These are phyloP conservation scores for Nymphalis io DNA, from an alignment of 1,140 invertebrate species.

Conservation along the genomic window DNA sequence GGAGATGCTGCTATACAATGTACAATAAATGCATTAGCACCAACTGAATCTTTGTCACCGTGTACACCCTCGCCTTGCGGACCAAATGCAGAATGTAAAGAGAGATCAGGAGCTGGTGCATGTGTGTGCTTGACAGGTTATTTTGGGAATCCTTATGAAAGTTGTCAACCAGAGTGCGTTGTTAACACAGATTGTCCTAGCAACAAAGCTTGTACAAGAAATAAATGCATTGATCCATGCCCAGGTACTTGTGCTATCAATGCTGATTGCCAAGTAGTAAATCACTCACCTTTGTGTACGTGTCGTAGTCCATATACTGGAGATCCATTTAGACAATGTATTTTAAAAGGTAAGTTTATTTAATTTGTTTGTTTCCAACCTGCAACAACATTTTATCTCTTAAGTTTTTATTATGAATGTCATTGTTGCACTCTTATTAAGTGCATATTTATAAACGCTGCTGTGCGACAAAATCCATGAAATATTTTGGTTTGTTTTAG, in stretches of 20 bases:
- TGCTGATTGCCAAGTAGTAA: constrained; percentile 87
- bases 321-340: constrained; percentile 85
- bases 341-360: constrained; percentile 47
- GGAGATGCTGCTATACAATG: constrained; percentile 84
- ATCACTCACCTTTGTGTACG: constrained; percentile 89
- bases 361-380: not conserved
- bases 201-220: constrained; percentile 85
- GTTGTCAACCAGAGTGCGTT: constrained; percentile 80
- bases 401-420: not conserved
- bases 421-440: too few relatives aligned
- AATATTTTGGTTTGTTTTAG: constrained; percentile 48
- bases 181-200: constrained; percentile 83
- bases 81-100: constrained; percentile 82
- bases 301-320: constrained; percentile 87
- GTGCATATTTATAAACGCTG: too few relatives aligned
- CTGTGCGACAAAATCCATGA: too few relatives aligned
- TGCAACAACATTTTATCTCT: not conserved
- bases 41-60: constrained; percentile 62
- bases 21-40: constrained; percentile 49
- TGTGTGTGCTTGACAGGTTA: constrained; percentile 82
- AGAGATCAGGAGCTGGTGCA: constrained; percentile 80
- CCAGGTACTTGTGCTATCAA: constrained; percentile 86
- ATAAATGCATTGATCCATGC: constrained; percentile 88
- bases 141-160: constrained; percentile 80
- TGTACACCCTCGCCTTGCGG: constrained; percentile 84